Evolutionary conservation across 2,888 invertebrate genomes (phyloP).

Genomic region (Chrysolina haemoptera): DNA sequence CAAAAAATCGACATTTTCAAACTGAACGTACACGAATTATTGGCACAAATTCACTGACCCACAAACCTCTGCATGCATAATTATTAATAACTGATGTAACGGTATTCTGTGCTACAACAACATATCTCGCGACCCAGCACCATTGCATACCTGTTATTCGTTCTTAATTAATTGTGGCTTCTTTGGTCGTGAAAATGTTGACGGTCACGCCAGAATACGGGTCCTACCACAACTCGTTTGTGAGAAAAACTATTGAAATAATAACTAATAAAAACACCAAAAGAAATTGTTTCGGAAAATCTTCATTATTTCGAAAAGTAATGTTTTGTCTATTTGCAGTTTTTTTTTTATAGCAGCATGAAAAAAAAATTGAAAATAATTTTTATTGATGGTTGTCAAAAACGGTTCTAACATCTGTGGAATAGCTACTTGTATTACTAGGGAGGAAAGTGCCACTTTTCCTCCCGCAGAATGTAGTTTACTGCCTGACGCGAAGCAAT

Average conservation of each 20-base stretch:
- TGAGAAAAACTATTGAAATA: not conserved
- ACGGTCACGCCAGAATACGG: not conserved
- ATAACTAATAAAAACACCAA: no score
- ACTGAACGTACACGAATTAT: not conserved
- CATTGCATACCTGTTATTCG: slow-evolving; percentile 24
- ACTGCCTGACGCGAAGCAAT: no score
- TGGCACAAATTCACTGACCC: slow-evolving; percentile 18
- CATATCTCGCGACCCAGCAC: slow-evolving; percentile 29
- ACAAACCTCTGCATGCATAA: slow-evolving; percentile 26
- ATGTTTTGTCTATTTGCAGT: no score
- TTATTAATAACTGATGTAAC: slow-evolving; percentile 35
- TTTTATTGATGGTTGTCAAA: no score
- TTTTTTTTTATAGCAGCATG: no score
- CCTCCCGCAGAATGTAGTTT: no score
- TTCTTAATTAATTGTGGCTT: slow-evolving; percentile 20
- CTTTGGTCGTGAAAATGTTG: slow-evolving; percentile 2
- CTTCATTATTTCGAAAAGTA: no score
- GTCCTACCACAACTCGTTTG: slow-evolving; percentile 1
- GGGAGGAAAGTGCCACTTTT: no score
- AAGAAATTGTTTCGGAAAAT: no score
- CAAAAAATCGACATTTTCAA: not conserved
- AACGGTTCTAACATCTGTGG: no score
- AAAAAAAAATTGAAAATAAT: no score
- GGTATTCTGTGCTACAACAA: slow-evolving; percentile 31
- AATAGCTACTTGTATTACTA: no score